Evolutionary conservation across 2,888 invertebrate genomes (phyloP), one percentile per base, ranked within the genome.

Genomic region (Aporophyla lueneburgensis): DNA sequence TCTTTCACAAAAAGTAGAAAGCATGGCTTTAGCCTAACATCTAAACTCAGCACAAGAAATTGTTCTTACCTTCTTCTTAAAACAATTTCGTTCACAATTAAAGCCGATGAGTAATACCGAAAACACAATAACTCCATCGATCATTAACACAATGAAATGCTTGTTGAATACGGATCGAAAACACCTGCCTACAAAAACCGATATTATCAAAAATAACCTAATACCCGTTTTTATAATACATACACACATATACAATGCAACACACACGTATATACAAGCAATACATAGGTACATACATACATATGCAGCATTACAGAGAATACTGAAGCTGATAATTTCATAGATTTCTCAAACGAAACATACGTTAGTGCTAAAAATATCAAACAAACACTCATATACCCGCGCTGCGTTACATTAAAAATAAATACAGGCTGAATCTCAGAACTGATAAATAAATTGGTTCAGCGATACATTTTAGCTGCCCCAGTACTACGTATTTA

Each of bases 331-430:
- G 81, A 85, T 86, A 86, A 74, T 78, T 84, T 87, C 84, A 84
- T 84, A 85, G 74, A 83, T 85, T 75, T 76, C 71, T 68, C 75
- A 76, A 84, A 79, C 83, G 84, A 56, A 74, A 74, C 78, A 78
- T 73, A 69, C 85, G 83, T 76, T 78, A 58, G 80, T 49, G 85
- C 87, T 88, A 88, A 88, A 88, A 83, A 88, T 88, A 88, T 65
- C 78, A 84, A 88, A 87, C 88, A 87, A 87, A 88, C 82, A 87
- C 86, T 83, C 76, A 78, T 85, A 80, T 77, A 75, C 69, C 68
- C 66, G 76, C 76, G 85, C 83, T 76, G 58, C 70, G 79, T 80
- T 80, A 84, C 71, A 86, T 88, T 87, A 86, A 88, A 88, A 86
- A 88, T 87, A 88, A 88, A 87, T 87, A 85, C 62, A 62, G 58